Base-by-base conservation (phyloP, 2,113 vertebrate genomes). In the Bambusicola thoracicus region DNA sequence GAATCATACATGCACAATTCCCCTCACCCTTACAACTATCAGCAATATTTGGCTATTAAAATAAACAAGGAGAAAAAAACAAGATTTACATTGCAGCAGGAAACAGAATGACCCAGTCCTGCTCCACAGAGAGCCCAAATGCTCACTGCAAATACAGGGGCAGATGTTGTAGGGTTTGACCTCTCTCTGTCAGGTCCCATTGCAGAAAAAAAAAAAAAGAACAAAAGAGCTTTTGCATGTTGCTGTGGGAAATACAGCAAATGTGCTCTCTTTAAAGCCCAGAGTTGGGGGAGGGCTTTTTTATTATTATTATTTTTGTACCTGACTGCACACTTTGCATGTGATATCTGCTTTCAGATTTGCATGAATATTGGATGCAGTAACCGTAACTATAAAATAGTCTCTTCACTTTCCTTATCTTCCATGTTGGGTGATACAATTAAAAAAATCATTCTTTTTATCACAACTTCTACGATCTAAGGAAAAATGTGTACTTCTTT, bases 371-470 rank as follows among this genome's bases (percentile, higher is more conserved):
- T 3, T 7, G 88, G 75, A 40, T 74, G 48, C 59, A 46, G 27
- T 85, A 51, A 84, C 51, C 16, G 29, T 56, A 55, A 53, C 15
- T 81, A 38, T 68, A 70, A 92, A 84, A 75, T 51, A 74, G 70
- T 93, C 66, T 46, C 85, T 76, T 90, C 69, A 48, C n/a, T 91
- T 95, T 67, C 78, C 80, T 55, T 58, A 46, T 87, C 34, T 68
- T 76, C 19, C 69, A 10, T 30, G 87, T 59, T 63, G 58, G 56
- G 44, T 61, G 70, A 85, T 65, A 30, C 13, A 53, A 32, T 38
- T 46, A 30, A 53, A 91, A 61, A 63, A 68, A 27, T 29, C 1
- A 25, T 81, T 78, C 30, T 80, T 69, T 89, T 67, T 49, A 79
- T 55, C 87, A 36, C 49, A 77, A 29, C 41, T 65, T 59, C 53